Evolutionary conservation across 2,113 vertebrate genomes (phyloP), one percentile per base, ranked within the genome.

Genomic region (Pluvianellus socialis): DNA sequence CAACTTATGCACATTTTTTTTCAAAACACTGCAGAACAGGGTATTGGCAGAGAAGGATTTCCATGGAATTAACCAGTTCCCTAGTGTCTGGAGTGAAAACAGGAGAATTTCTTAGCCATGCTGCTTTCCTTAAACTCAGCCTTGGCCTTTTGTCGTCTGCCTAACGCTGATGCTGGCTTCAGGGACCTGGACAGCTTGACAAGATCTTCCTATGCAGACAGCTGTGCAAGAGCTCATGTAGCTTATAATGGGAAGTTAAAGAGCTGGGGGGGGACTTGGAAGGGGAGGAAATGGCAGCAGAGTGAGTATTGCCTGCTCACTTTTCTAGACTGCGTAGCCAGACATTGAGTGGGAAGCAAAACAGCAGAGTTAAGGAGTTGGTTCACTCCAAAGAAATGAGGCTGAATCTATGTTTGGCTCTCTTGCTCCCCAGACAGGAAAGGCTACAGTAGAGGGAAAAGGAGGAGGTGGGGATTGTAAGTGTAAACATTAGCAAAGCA

Each of bases 321-420:
- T 96, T 32, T 90, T 87, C 66, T 86, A 44, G 70, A 50, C 63
- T 65, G 28, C 32, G 50, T 20, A 88, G 87, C 81, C 89, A 96
- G 92, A 91, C 66, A n/a, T 2, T 58, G 55, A 88, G 76, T 26
- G 33, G 42, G 74, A 93, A 96, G 76, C 21, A 92, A 76, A 95
- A 91, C 67, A 95, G 28, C 86, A 85, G 35, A 96, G 40, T 68
- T 91, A 90, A 89, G 58, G 44, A 85, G 42, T 7, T 95, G 74
- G 94, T 85, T 91, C 59, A 52, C 77, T 85, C 62, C n/a, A 80
- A 91, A 91, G 74, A 95, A 88, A 81, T 32, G 45, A 91, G 53
- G 45, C 53, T 90, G 53, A 81, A 87, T 70, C 76, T 79, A 26
- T 6, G 5, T 89, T 92, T 90, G 75, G 52, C 56, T 79, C 18